Evolutionary conservation across 1,140 invertebrate species (phyloP), one percentile per base, ranked within the genome.

Genomic region (Ceratosolen solmsi): DNA sequence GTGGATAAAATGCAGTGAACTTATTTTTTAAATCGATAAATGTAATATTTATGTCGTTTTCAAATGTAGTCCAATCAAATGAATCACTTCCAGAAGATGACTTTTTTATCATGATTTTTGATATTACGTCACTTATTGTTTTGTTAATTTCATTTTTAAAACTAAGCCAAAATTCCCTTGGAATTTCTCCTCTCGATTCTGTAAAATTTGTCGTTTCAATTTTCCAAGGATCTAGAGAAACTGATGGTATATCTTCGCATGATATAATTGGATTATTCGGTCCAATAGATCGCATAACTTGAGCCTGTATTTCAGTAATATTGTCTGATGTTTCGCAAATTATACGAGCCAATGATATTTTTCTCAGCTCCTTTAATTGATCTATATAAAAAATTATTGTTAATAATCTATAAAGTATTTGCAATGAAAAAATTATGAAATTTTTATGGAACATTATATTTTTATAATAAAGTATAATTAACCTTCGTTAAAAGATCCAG

Each of bases 311-410:
- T 25, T 92, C 89, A 27, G 93, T 92, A 2, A 98, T 92, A 5
- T 94, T 92, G 84, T 96, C 96, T 0, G 96, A 94, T 91, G 97
- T 99, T 81, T 97, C 95, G 87, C 98, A 99, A 58, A 99, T 95
- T 8, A 99, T 93, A 54, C 94, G 93, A 0, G 97, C 95, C 22
- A 99, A 89, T 1, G 94, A 95, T 0, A 95, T 95, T 87, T 97
- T 97, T 41, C 97, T 94, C 33, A 99, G 95, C 87, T 98, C 95
- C 13, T 92, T 88, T 7, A 99, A 90, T 94, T 99, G 98, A 56
- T 94, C 95, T 95, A 87, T 11, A 91, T 92, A 85, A 89, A 89
- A 83, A 84, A 79, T 74, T 65, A 36, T 27, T 27, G 33, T 71
- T 38, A 74, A 51, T 71, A 15, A 38, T n/a, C 8, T 13, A 49